Conservation (phyloP, 2,888 invertebrate genomes). For the Tetanocera ferruginea region DNA sequence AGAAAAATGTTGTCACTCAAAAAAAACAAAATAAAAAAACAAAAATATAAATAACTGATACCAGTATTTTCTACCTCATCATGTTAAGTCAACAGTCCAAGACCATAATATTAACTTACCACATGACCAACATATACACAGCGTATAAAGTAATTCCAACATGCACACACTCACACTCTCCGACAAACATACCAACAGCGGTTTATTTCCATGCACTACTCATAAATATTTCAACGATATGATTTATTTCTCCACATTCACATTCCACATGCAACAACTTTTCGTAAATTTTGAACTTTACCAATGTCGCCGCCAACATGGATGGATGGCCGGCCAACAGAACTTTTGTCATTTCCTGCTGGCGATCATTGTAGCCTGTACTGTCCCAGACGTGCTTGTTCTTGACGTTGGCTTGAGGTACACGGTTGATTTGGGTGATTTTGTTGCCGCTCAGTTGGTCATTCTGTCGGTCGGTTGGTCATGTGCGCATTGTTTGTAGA, state of each 20-base stretch:
- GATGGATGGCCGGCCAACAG: slow-evolving; percentile 1
- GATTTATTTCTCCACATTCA: slow-evolving; percentile 15
- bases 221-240: slow-evolving; percentile 23
- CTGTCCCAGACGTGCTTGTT: not conserved
- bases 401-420: not conserved
- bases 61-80: not conserved
- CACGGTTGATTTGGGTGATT: too few relatives aligned
- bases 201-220: not conserved
- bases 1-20: too few relatives aligned
- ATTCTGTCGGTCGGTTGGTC: slow-evolving; percentile 12
- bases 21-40: too few relatives aligned
- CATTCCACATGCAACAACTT: slow-evolving; percentile 12
- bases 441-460: not conserved
- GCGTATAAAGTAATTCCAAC: not conserved
- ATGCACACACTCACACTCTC: not conserved
- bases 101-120: slow-evolving; percentile 8
- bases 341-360: slow-evolving; percentile 22
- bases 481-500: slow-evolving; percentile 22
- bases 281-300: slow-evolving; percentile 1
- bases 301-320: not conserved
- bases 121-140: slow-evolving; percentile 27
- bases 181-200: slow-evolving; percentile 7
- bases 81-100: slow-evolving; percentile 8
- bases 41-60: too few relatives aligned
- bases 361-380: slow-evolving; percentile 6